Conservation (phyloP, 1,140 invertebrate species). For the Colletes latitarsis region DNA sequence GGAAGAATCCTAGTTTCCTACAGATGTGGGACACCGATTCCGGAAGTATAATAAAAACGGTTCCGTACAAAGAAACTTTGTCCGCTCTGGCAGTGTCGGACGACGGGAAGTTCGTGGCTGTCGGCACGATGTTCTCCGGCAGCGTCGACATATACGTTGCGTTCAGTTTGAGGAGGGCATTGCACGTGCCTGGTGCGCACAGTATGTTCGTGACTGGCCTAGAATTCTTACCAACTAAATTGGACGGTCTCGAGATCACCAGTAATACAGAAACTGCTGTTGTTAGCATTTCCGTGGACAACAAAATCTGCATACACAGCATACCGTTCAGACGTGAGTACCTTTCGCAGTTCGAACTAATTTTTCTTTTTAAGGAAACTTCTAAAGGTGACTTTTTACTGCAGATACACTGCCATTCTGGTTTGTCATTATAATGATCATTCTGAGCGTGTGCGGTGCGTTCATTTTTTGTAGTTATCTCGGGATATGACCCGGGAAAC, state of each 20-base stretch:
- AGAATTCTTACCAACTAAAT: constrained; percentile 90
- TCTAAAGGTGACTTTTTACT: constrained; percentile 55
- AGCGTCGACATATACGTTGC: constrained; percentile 94
- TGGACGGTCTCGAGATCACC: constrained; percentile 84
- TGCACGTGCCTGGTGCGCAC: constrained; percentile 92
- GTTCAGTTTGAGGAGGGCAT: constrained; percentile 94
- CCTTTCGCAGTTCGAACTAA: constrained; percentile 6
- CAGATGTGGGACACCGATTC: constrained; percentile 87
- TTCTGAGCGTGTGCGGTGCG: constrained; percentile 87
- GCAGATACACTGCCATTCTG: constrained; percentile 89
- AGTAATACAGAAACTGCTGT: constrained; percentile 91
- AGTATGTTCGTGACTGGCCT: constrained; percentile 97
- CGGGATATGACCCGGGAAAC: constrained; percentile 85
- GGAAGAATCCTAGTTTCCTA: constrained; percentile 87
- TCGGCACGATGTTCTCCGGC: constrained; percentile 96
- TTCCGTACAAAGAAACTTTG: constrained; percentile 87
- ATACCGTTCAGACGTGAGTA: constrained; percentile 90
- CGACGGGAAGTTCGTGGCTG: constrained; percentile 94
- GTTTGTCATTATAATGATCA: constrained; percentile 87
- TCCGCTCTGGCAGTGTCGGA: constrained; percentile 93
- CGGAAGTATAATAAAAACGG: constrained; percentile 82
- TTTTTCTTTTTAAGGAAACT: neutral
- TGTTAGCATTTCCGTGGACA: constrained; percentile 96
- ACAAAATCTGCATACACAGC: constrained; percentile 94
- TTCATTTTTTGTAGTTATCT: constrained; percentile 91